Evolutionary conservation across 1,140 invertebrate genomes (phyloP).

Genomic region (Caenorhabditis remanei): DNA sequence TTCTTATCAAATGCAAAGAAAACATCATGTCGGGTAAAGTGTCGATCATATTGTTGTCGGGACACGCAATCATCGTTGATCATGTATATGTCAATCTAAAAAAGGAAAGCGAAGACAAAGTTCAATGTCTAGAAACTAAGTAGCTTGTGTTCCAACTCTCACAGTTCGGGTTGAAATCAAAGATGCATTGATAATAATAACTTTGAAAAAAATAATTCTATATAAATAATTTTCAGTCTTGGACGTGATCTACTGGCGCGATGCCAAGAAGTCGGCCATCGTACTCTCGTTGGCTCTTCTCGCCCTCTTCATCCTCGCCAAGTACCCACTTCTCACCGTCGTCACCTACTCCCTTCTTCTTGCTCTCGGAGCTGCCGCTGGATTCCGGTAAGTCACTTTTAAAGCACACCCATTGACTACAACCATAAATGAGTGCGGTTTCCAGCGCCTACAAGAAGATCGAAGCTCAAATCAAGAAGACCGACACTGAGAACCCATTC

Average conservation of each 20-base stretch:
- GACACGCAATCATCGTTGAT: background rate
- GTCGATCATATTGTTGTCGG: background rate
- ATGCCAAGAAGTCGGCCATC: slow-evolving; percentile 91
- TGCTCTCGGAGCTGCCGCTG: slow-evolving; percentile 86
- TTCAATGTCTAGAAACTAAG: background rate
- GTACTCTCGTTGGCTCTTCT: slow-evolving; percentile 89
- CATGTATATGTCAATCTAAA: background rate
- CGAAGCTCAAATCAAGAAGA: slow-evolving; percentile 94
- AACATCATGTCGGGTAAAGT: slow-evolving; percentile 26
- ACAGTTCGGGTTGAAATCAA: no score
- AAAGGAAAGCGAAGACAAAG: slow-evolving; percentile 2
- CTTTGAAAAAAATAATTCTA: background rate
- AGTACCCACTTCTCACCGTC: slow-evolving; percentile 94
- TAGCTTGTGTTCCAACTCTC: background rate
- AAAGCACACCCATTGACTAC: background rate
- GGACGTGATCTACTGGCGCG: slow-evolving; percentile 95
- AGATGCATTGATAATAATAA: background rate
- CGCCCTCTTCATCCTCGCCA: slow-evolving; percentile 90
- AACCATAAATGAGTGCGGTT: slow-evolving; percentile 46
- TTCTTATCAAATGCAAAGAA: slow-evolving; percentile 28
- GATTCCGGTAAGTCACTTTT: slow-evolving; percentile 82
- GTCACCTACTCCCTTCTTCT: slow-evolving; percentile 90
- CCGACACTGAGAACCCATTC: slow-evolving; percentile 95
- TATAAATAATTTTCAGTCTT: slow-evolving; percentile 84
- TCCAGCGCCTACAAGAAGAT: slow-evolving; percentile 89